Percentiles rank a stretch among this genome's conserved stretches.
phyloP scores from a whole-genome alignment of 2,888 invertebrate species.

The Lamellibrachia satsuma region DNA sequence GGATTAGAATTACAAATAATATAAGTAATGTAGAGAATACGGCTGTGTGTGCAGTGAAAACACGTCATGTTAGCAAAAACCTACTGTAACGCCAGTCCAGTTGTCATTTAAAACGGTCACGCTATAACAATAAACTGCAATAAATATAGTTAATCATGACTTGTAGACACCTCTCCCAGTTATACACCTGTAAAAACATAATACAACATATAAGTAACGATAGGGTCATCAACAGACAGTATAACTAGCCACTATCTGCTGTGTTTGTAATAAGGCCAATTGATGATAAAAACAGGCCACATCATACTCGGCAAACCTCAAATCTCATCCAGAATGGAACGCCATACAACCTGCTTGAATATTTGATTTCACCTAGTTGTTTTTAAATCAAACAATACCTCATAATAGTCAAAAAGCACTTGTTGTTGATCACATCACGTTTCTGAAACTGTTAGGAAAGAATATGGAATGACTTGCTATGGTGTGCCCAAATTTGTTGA shows the following conservation, averaged over 20 bases:
- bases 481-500: background rate
- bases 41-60: no score
- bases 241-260: background rate
- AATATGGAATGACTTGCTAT: background rate
- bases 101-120: no score
- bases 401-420: background rate
- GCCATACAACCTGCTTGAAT: background rate
- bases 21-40: background rate
- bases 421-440: background rate
- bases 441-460: background rate
- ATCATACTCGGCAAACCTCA: background rate
- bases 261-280: background rate
- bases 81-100: no score
- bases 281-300: no score
- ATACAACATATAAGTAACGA: background rate
- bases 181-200: background rate
- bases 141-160: no score
- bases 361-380: background rate
- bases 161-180: background rate
- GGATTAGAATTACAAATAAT: background rate
- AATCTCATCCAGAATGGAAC: background rate
- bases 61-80: no score
- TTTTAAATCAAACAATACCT: background rate
- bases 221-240: background rate
- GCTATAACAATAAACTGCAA: no score